These are phyloP conservation scores for Sterna hirundo DNA, from an alignment of 2,113 vertebrate genomes.

Conservation along the genomic window DNA sequence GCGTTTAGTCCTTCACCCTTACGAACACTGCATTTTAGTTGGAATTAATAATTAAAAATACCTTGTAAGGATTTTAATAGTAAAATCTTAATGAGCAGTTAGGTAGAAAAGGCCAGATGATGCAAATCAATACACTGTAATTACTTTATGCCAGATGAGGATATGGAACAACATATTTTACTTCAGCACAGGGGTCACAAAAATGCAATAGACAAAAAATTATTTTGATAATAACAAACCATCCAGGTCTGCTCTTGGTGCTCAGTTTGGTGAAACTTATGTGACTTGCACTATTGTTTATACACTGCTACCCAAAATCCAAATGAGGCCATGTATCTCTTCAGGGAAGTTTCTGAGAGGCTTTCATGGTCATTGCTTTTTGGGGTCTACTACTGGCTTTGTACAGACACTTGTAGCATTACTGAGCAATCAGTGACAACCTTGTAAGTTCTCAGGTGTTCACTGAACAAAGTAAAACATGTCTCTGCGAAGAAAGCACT, in stretches of 20 bases:
- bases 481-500: neutral
- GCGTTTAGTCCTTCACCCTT: neutral
- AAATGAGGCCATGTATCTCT: neutral
- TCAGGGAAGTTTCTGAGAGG: neutral
- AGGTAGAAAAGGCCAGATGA: neutral
- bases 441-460: neutral
- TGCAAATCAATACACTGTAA: neutral
- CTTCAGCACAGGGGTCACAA: neutral
- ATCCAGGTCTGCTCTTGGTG: neutral
- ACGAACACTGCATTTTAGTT: neutral
- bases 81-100: neutral
- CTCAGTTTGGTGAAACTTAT: neutral
- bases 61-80: neutral
- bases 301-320: neutral
- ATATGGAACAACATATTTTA: neutral
- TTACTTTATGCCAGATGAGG: neutral
- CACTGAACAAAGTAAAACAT: neutral
- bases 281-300: neutral
- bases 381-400: neutral
- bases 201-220: neutral
- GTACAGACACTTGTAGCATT: neutral
- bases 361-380: neutral
- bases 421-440: neutral
- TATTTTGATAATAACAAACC: neutral
- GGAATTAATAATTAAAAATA: neutral